Evolutionary conservation across 2,113 vertebrate species (phyloP).

Genomic region (Theristicus caerulescens): DNA sequence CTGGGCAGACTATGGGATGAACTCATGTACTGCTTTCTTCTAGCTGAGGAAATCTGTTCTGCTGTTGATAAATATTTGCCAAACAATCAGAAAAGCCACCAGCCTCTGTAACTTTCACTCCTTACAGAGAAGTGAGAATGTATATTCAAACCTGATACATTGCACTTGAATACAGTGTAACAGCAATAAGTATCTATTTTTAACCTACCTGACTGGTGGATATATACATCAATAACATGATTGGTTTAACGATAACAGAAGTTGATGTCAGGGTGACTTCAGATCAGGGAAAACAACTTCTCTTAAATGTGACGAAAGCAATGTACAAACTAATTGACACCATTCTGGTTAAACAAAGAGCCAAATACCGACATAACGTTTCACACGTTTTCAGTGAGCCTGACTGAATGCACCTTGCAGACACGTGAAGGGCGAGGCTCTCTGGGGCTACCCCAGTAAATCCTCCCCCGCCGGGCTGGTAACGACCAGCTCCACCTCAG

Average conservation of each 20-base stretch:
- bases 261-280: neutral
- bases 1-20: constrained; percentile 15
- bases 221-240: neutral
- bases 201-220: neutral
- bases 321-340: neutral
- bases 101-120: constrained; percentile 10
- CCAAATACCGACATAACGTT: fast-evolving
- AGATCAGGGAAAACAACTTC: neutral
- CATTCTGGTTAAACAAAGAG: neutral
- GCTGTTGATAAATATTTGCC: neutral
- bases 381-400: fast-evolving
- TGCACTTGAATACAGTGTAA: neutral
- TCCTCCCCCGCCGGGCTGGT: fast-evolving
- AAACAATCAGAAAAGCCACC: neutral
- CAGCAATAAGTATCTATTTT: neutral
- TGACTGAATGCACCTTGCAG: neutral
- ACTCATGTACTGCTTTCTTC: constrained; percentile 4
- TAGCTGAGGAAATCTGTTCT: neutral
- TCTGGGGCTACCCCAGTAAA: fast-evolving
- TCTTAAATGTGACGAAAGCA: fast-evolving
- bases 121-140: neutral
- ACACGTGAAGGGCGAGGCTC: fast-evolving
- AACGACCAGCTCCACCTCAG: fast-evolving
- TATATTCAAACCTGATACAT: neutral
- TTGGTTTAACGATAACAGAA: neutral